Conservation (phyloP, 37 sponge, comb jelly and placozoan species). For the Petrosia ficiformis region DNA sequence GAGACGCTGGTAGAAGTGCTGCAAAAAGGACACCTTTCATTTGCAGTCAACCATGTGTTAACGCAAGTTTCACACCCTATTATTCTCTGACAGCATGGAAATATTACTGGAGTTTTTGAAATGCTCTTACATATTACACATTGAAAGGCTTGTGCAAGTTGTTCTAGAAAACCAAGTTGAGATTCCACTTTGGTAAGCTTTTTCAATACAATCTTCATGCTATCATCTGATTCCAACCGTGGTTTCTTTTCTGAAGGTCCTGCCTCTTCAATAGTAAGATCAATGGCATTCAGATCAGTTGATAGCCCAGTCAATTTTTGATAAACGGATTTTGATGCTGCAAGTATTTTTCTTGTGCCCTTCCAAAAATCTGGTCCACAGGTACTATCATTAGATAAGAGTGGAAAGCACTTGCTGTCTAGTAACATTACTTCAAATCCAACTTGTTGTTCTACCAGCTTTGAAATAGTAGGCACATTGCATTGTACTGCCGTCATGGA, state of each 20-base stretch:
- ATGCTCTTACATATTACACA: not conserved
- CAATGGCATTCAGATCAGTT: not conserved
- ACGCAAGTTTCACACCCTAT: not conserved
- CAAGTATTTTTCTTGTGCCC: not conserved
- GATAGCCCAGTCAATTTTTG: slow-evolving; percentile 4
- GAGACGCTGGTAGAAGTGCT: not conserved
- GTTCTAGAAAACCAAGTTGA: not conserved
- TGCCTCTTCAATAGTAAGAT: not conserved
- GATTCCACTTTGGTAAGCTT: not conserved
- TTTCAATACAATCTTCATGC: not conserved
- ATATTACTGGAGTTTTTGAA: not conserved
- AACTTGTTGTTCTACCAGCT: not conserved
- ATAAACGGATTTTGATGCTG: slow-evolving; percentile 3
- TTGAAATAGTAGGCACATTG: not conserved
- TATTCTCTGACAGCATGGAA: not conserved
- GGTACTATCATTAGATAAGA: not conserved
- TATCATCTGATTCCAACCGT: not conserved
- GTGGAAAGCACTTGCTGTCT: slow-evolving; percentile 12
- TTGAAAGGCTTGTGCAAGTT: not conserved
- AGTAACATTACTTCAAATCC: not conserved
- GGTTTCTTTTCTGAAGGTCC: not conserved
- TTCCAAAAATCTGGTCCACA: slow-evolving; percentile 3
- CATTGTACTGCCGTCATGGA: not conserved
- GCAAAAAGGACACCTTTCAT: slow-evolving; percentile 1
- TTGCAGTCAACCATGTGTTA: not conserved